Percentiles rank a stretch among this genome's conserved stretches.
These are phyloP conservation scores for Indri indri DNA, from an alignment of 2,113 vertebrate genomes.

Conservation along the genomic window DNA sequence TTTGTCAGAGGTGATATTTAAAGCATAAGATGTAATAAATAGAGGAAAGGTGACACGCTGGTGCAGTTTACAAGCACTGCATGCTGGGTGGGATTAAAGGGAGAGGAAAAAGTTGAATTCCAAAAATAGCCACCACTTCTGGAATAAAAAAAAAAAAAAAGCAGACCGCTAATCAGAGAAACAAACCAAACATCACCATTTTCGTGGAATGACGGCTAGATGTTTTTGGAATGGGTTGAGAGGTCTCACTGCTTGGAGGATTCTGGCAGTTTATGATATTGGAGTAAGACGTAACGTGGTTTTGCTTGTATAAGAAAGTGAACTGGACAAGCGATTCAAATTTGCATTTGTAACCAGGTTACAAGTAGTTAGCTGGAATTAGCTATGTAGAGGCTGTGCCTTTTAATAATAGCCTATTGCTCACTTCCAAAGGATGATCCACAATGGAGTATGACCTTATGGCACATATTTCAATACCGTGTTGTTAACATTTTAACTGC, in stretches of 20 bases:
- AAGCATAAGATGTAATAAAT: conserved; percentile 89
- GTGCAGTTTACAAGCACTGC: conserved; percentile 83
- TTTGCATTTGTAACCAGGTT: conserved; percentile 75
- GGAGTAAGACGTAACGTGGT: neutral
- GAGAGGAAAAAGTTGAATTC: conserved; percentile 80
- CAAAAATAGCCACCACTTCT: conserved; percentile 83
- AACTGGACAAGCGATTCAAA: neutral
- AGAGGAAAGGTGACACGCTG: conserved; percentile 85
- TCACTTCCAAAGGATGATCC: conserved; percentile 75
- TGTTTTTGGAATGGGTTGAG: neutral
- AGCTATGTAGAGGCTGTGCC: conserved; percentile 75
- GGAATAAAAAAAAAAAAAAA: conserved; percentile 66
- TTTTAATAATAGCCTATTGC: conserved; percentile 80
- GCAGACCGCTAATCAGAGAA: conserved; percentile 17
- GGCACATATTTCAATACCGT: conserved; percentile 70
- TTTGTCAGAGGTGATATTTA: conserved; percentile 94
- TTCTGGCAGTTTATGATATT: neutral
- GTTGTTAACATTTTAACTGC: conserved; percentile 67
- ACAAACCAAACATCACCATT: conserved; percentile 28
- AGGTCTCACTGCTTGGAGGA: conserved; percentile 37
- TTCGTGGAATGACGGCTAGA: neutral
- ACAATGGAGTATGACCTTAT: conserved; percentile 71
- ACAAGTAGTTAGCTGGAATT: conserved; percentile 76
- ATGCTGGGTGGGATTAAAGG: conserved; percentile 86
- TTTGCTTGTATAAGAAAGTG: conserved; percentile 18